Evolutionary conservation across 2,113 vertebrate species (phyloP), one percentile per base, ranked within the genome.

Genomic region (Rana temporaria): DNA sequence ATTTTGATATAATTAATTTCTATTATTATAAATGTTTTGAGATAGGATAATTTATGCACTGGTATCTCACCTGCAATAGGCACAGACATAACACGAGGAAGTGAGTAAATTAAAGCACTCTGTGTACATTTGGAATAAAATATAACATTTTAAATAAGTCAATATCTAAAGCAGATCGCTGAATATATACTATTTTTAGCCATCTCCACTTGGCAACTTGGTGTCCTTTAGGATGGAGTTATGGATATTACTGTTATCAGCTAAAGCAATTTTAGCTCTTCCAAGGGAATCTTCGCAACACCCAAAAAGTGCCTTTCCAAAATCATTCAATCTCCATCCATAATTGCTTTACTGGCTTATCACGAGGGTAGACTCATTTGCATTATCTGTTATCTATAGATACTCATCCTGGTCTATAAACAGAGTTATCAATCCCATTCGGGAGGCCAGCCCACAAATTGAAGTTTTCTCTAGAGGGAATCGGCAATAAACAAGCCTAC

Each of bases 401-500:
- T 86, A 86, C 74, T 85, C 87, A 87, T 81, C 85, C 84, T 68
- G 72, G 82, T 87, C 85, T 87, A 84, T 78, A 89, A 92, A 90
- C 79, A 88, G 78, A 89, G 89, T 90, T 91, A 92, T 90, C 90
- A 91, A 88, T 85, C 88, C 86, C 85, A 53, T 88, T 90, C 89
- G 88, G 12, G 87, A 88, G 85, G 84, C 87, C 85, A 84, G 85
- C 84, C 86, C 85, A 90, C 88, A 90, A 91, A 91, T 85, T 87
- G 87, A 92, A 90, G 84, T 88, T 88, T 90, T 90, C 87, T 88
- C 82, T 85, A 66, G 88, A 91, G 86, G 71, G 84, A 93, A 92
- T 90, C 88, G 89, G 76, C 88, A 87, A 87, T 82, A 90, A 91
- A 89, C 86, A 90, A 90, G 89, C 86, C 86, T 0, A 11, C 90